These are phyloP conservation scores for Enteromius mattozi DNA, from an alignment of 2,797 vertebrate species.

Conservation along the genomic window DNA sequence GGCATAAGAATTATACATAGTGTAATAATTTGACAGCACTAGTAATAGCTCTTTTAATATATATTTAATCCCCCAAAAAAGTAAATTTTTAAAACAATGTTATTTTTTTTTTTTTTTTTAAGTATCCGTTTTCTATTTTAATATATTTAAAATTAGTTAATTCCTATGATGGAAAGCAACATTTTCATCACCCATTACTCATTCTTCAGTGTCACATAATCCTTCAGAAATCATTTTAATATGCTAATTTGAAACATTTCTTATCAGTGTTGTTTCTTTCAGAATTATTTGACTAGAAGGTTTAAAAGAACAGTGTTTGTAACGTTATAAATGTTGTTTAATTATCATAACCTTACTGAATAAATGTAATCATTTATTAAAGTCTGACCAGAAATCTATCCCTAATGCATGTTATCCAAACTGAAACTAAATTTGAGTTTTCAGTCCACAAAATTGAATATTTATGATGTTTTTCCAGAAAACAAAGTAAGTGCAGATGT, in stretches of 20 bases:
- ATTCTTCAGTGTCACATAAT: neutral
- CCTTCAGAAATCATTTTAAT: neutral
- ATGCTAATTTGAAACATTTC: neutral
- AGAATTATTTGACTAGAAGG: neutral
- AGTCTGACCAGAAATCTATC: neutral
- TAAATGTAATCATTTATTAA: neutral
- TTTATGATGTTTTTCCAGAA: neutral
- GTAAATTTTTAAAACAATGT: too few relatives aligned
- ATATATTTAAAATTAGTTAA: neutral
- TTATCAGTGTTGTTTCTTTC: neutral
- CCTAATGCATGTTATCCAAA: neutral
- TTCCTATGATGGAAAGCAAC: neutral
- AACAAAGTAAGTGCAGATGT: slow-evolving; percentile 28
- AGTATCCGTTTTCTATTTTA: neutral
- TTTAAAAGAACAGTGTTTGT: neutral
- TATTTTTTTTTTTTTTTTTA: too few relatives aligned
- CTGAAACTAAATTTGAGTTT: neutral
- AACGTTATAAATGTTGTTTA: neutral
- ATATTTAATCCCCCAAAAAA: neutral
- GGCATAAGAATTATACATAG: too few relatives aligned
- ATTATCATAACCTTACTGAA: neutral
- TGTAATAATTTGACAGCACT: too few relatives aligned
- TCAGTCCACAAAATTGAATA: neutral
- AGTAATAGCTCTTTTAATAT: too few relatives aligned
- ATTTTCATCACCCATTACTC: neutral